A percentile compares a stretch with the other conserved stretches of the same genome.
Conservation (phyloP, 1,140 invertebrate species). For the Drosophila watanabei region DNA sequence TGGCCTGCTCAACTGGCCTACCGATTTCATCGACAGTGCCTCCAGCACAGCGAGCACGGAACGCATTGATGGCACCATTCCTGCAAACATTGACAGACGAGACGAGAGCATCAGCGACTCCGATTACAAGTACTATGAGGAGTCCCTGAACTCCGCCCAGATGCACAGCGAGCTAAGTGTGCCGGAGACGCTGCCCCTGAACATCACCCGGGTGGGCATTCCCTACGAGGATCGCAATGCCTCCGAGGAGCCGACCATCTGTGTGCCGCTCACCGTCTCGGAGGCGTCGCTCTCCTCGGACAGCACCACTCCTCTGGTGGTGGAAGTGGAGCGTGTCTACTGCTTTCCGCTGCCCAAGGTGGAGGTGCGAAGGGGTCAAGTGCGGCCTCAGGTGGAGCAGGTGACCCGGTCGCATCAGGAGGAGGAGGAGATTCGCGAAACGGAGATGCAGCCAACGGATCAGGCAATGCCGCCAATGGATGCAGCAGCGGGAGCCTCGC, state of each 20-base stretch:
- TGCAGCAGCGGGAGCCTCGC: neutral
- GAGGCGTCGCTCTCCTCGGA: constrained; percentile 57
- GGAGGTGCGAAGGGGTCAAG: constrained; percentile 57
- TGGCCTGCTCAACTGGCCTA: constrained; percentile 69
- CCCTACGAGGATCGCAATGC: constrained; percentile 75
- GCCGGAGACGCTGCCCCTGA: constrained; percentile 60
- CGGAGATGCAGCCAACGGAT: constrained; percentile 35
- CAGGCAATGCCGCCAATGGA: constrained; percentile 16
- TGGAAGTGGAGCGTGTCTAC: constrained; percentile 77
- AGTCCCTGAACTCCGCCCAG: constrained; percentile 59
- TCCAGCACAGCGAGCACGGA: constrained; percentile 49
- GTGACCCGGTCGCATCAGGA: constrained; percentile 25
- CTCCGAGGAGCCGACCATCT: constrained; percentile 74
- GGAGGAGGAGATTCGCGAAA: constrained; percentile 10
- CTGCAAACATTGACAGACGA: constrained; percentile 46
- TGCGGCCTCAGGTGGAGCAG: constrained; percentile 27
- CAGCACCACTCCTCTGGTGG: constrained; percentile 44
- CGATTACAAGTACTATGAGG: constrained; percentile 65
- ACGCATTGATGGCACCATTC: constrained; percentile 9
- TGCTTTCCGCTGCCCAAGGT: constrained; percentile 78
- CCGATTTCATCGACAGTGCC: constrained; percentile 66
- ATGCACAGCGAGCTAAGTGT: constrained; percentile 71
- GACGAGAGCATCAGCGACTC: constrained; percentile 49
- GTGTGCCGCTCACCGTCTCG: constrained; percentile 71
- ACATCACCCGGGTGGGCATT: constrained; percentile 75